Base-by-base conservation (phyloP, 2,888 invertebrate species). In the Platypus cylindrus region DNA sequence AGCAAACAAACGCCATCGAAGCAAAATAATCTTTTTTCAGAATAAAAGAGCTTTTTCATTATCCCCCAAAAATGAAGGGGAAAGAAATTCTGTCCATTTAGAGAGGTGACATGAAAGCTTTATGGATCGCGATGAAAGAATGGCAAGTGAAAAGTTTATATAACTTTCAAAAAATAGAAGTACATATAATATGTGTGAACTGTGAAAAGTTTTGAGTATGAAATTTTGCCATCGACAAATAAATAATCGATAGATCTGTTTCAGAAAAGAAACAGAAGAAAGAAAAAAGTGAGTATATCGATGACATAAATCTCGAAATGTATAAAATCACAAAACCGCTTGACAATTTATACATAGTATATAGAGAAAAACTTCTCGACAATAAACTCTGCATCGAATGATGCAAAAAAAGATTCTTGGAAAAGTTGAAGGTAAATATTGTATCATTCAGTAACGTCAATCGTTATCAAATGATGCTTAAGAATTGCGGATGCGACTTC, bases 161-260 rank as follows among this genome's bases (percentile, higher is more conserved):
- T 40, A 40, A 40, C 32, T 40, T 36, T 30, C 29, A 23, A 14
- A 28, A 23, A 34, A 29, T 40, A n/a, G n/a, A n/a, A n/a, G n/a
- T n/a, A n/a, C n/a, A 40, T 30, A 40, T 40, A 39, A 39, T 40
- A 40, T 36, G 40, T n/a, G n/a, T 34, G 40, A 25, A 35, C 36
- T 38, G 40, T 36, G 40, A 27, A 31, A 39, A 39, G 32, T 39
- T 39, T 29, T 33, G 33, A 32, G 33, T 36, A 30, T 36, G 36
- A 39, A 32, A 33, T 29, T 34, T 28, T 36, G 31, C 36, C 34
- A 16, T n/a, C n/a, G 38, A 31, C 34, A 30, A 30, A 38, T 29
- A 33, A 38, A 38, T 38, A 38, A 34, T 38, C 34, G 30, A 38
- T 38, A 34, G 34, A n/a, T n/a, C n/a, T n/a, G n/a, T n/a, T n/a